A percentile compares a stretch with the other conserved stretches of the same genome.
phyloP scores from a whole-genome alignment of 92 coral and sea anemone genomes.

The Anthopleura xanthogrammica region DNA sequence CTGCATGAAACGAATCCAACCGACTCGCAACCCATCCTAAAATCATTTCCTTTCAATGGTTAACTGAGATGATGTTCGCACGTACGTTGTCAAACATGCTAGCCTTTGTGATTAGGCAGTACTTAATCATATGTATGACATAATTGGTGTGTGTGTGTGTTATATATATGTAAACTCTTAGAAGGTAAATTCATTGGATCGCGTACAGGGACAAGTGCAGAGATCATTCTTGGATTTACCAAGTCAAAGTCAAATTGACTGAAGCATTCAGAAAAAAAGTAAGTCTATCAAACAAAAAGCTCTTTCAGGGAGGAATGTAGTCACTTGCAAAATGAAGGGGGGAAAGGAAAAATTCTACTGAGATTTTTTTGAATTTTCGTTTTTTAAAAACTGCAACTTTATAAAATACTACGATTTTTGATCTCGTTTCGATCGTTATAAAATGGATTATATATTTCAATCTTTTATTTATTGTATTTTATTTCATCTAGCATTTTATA shows the following conservation, averaged over 20 bases:
- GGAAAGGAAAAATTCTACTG: too few species aligned
- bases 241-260: too few species aligned
- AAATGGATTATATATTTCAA: not conserved
- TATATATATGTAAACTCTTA: not conserved
- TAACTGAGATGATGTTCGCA: not conserved
- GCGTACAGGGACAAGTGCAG: too few species aligned
- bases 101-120: not conserved
- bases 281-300: too few species aligned
- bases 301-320: too few species aligned
- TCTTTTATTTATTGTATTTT: too few species aligned
- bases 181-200: not conserved
- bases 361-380: too few species aligned
- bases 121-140: not conserved
- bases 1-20: not conserved
- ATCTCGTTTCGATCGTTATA: not conserved
- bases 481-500: too few species aligned
- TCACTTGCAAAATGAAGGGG: too few species aligned
- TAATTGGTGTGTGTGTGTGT: not conserved
- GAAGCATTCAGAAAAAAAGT: too few species aligned
- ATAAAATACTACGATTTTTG: not conserved
- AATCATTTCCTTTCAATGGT: not conserved
- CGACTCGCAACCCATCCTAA: not conserved
- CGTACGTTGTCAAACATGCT: not conserved
- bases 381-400: too few species aligned
- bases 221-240: too few species aligned